These are phyloP conservation scores for Drosophila bocki DNA, from an alignment of 1,140 invertebrate species.

Conservation along the genomic window DNA sequence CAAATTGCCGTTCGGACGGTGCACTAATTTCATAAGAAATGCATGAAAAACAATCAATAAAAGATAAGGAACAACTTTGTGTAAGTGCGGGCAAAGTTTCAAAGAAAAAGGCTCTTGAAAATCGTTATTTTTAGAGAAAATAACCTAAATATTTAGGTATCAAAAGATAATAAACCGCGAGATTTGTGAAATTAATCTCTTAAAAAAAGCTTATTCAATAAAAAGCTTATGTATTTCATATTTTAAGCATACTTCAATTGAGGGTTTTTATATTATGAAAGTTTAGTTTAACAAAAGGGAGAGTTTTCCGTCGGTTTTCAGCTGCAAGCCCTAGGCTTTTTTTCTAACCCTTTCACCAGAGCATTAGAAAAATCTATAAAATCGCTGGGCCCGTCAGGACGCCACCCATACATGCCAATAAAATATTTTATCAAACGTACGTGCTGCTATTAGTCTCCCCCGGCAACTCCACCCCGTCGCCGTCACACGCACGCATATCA, in stretches of 20 bases:
- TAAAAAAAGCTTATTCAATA: neutral
- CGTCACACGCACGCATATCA: constrained; percentile 75
- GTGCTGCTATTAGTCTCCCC: constrained; percentile 75
- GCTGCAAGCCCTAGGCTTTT: neutral
- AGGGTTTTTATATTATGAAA: neutral
- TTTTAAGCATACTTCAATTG: neutral
- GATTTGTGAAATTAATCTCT: neutral
- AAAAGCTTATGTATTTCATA: neutral
- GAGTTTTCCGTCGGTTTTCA: neutral
- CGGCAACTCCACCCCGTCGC: constrained; percentile 6
- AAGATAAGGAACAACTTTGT: constrained; percentile 19
- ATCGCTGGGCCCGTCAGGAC: constrained; percentile 64
- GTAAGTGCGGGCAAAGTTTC: neutral
- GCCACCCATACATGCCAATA: constrained; percentile 73
- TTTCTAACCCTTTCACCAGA: constrained; percentile 1
- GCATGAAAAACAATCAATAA: constrained; percentile 48
- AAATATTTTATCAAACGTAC: constrained; percentile 83
- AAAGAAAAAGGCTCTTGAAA: neutral
- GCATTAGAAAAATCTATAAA: constrained; percentile 76
- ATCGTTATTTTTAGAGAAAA: neutral
- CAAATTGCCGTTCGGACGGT: constrained; percentile 30
- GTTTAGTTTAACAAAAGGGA: neutral
- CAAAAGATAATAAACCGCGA: too few species aligned
- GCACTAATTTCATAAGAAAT: constrained; percentile 70
- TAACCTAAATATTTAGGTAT: too few species aligned